Conservation (phyloP, 2,797 vertebrate genomes). For the Lutjanus argentimaculatus region DNA sequence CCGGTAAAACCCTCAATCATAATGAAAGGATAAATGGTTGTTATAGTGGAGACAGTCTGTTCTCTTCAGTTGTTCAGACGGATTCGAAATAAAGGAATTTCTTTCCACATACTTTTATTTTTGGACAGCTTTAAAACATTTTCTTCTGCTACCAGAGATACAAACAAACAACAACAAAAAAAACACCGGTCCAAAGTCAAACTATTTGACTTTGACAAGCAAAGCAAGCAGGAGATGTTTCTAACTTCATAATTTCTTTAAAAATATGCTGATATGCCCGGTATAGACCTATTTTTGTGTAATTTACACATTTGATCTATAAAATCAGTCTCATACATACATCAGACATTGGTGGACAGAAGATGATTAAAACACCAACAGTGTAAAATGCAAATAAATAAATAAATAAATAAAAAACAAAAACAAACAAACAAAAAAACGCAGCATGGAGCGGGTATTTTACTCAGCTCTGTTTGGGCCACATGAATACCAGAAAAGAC, state of each 20-base stretch:
- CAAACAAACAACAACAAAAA: neutral
- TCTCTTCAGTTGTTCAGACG: neutral
- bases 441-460: neutral
- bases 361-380: neutral
- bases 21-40: neutral
- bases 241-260: too few relatives aligned
- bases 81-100: neutral
- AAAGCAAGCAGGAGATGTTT: too few relatives aligned
- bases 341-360: neutral
- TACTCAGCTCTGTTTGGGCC: neutral
- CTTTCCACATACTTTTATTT: neutral
- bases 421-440: conserved; percentile 14
- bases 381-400: too few relatives aligned
- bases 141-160: neutral
- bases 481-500: neutral
- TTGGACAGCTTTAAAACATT: neutral
- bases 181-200: neutral
- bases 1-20: conserved; percentile 10
- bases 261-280: too few relatives aligned
- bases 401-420: too few relatives aligned
- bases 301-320: neutral
- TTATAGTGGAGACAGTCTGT: neutral
- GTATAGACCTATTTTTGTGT: neutral
- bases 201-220: too few relatives aligned
- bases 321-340: neutral